Percentiles rank a stretch among this genome's conserved stretches.
Conservation (phyloP, 1,140 invertebrate species). For the Drosophila repletoides region DNA sequence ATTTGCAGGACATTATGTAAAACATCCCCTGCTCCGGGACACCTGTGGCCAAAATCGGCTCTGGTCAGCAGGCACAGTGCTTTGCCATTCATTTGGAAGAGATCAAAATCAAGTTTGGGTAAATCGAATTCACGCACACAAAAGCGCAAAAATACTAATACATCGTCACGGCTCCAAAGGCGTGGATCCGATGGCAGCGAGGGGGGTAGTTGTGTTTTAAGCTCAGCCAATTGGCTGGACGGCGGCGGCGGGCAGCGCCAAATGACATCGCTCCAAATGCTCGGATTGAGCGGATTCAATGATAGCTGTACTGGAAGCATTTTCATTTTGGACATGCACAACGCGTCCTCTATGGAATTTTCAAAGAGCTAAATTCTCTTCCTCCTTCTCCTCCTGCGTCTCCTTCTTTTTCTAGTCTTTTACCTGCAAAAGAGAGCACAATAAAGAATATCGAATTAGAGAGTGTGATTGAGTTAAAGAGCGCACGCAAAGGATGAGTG, state of each 20-base stretch:
- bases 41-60: slow-evolving; percentile 93
- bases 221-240: slow-evolving; percentile 89
- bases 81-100: slow-evolving; percentile 99
- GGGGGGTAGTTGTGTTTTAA: slow-evolving; percentile 92
- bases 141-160: slow-evolving; percentile 93
- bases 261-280: slow-evolving; percentile 89
- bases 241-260: slow-evolving; percentile 91
- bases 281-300: slow-evolving; percentile 84
- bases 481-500: slow-evolving; percentile 37
- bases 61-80: slow-evolving; percentile 95
- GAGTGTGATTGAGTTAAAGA: background rate
- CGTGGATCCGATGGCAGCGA: slow-evolving; percentile 93
- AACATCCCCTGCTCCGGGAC: slow-evolving; percentile 95
- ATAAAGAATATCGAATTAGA: slow-evolving; percentile 3
- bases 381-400: too few relatives aligned
- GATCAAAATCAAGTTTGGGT: slow-evolving; percentile 94
- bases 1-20: slow-evolving; percentile 96
- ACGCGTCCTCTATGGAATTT: slow-evolving; percentile 42
- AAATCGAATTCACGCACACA: slow-evolving; percentile 96
- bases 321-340: slow-evolving; percentile 85
- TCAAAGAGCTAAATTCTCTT: too few relatives aligned
- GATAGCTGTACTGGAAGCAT: slow-evolving; percentile 86
- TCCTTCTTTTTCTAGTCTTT: too few relatives aligned
- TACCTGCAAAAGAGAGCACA: slow-evolving; percentile 35
- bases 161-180: slow-evolving; percentile 95